These are phyloP conservation scores for Oophaga pumilio DNA, from an alignment of 2,113 vertebrate genomes.

Conservation along the genomic window DNA sequence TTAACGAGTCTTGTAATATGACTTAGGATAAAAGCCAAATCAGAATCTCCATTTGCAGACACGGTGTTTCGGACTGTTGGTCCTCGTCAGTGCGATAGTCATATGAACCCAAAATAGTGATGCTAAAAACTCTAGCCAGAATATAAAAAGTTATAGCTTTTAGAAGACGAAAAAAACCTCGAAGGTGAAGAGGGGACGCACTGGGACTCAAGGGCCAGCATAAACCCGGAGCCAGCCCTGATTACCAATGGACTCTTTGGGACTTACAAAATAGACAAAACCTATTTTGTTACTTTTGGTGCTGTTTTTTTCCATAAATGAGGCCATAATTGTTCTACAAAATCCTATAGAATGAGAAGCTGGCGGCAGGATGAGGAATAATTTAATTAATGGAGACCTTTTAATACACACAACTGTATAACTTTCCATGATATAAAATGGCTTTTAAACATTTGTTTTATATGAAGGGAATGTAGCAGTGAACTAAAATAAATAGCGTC, in stretches of 20 bases:
- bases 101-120: too few relatives aligned
- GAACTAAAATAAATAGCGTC: slow-evolving; percentile 49
- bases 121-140: too few relatives aligned
- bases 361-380: neutral
- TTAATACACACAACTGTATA: neutral
- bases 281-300: neutral
- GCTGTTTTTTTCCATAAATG: neutral
- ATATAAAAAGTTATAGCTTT: too few relatives aligned
- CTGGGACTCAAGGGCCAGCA: too few relatives aligned
- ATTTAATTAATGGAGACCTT: neutral
- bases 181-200: too few relatives aligned
- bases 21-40: too few relatives aligned
- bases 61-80: too few relatives aligned
- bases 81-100: too few relatives aligned
- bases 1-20: too few relatives aligned
- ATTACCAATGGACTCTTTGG: neutral
- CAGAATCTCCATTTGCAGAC: too few relatives aligned
- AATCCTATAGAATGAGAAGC: neutral
- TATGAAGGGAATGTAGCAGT: slow-evolving; percentile 20
- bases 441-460: slow-evolving; percentile 33
- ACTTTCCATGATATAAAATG: slow-evolving; percentile 18
- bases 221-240: too few relatives aligned
- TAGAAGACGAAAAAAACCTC: too few relatives aligned
- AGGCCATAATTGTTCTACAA: neutral
- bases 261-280: neutral